Conservation (phyloP, 2,797 vertebrate genomes). For the Calcarius lapponicus region DNA sequence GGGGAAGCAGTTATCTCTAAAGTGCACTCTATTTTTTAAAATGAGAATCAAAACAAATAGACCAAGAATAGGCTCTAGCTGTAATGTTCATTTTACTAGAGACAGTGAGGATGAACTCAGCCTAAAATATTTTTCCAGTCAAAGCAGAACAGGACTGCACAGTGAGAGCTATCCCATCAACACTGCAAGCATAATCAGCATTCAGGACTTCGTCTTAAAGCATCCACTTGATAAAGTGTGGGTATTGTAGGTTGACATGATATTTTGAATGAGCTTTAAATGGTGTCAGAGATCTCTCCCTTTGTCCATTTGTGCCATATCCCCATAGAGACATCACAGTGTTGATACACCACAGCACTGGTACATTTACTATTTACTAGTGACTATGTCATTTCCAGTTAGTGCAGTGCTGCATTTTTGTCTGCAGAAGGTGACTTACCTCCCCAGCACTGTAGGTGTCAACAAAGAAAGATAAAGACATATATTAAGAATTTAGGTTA, state of each 20-base stretch:
- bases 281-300: background rate
- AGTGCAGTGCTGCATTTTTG: background rate
- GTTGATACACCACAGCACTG: background rate
- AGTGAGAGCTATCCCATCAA: background rate
- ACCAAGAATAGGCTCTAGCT: background rate
- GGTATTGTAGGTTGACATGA: background rate
- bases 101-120: background rate
- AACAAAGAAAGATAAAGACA: background rate
- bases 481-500: background rate
- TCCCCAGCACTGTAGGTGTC: background rate
- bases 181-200: constrained; percentile 1
- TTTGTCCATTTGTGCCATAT: background rate
- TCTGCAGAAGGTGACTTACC: background rate
- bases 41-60: background rate
- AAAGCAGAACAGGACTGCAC: background rate
- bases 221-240: constrained; percentile 37
- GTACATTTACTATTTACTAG: background rate
- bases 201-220: constrained; percentile 49
- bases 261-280: constrained; percentile 26
- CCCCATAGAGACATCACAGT: background rate
- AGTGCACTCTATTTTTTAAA: constrained; percentile 47
- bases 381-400: background rate
- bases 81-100: background rate
- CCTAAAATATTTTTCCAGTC: background rate
- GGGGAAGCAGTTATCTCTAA: constrained; percentile 54